Evolutionary conservation across 2,797 vertebrate genomes (phyloP), one percentile per base, ranked within the genome.

Genomic region (Luscinia luscinia): DNA sequence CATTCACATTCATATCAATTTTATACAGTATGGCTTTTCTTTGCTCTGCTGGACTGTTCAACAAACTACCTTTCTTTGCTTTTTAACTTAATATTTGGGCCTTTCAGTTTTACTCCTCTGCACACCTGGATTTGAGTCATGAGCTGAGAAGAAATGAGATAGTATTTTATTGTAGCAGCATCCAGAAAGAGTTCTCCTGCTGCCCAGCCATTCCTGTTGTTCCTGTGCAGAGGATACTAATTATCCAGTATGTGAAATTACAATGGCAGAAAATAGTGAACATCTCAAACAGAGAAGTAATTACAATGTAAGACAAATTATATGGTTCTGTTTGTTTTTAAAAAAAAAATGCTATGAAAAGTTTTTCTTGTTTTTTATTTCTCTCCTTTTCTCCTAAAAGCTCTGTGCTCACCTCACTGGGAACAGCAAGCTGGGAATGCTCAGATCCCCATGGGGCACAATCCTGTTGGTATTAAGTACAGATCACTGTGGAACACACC

Each of bases 161-260:
- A 55, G 46, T 13, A 1, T 48, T 91, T 91, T 78, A 79, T 73
- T 86, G 76, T 26, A 86, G 51, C 90, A 73, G 4, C 11, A 87
- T 81, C 72, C 90, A 78, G 73, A 43, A 88, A 63, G 30, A 2
- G 0, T 57, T 62, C 62, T 81, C 46, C 59, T 52, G 69, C 55
- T 2, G 2, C 79, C 67, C 46, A 91, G 69, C 40, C 91, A 24
- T 81, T 92, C 86, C 76, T 55, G 76, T 75, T 95, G 82, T 73
- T 95, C 75, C 89, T 84, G 72, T 76, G 84, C 66, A 76, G 74
- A 94, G 83, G 84, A 86, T 95, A 36, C 38, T 92, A 83, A 96
- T 95, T 96, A 93, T 76, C 89, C 63, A 86, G 84, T 52, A 84
- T 45, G 63, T 61, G 70, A 93, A 96, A 96, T 95, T 95, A 73